Evolutionary conservation across 37 sponge, comb jelly and placozoan genomes (phyloP).

Genomic region (Dysidea cf. avara): DNA sequence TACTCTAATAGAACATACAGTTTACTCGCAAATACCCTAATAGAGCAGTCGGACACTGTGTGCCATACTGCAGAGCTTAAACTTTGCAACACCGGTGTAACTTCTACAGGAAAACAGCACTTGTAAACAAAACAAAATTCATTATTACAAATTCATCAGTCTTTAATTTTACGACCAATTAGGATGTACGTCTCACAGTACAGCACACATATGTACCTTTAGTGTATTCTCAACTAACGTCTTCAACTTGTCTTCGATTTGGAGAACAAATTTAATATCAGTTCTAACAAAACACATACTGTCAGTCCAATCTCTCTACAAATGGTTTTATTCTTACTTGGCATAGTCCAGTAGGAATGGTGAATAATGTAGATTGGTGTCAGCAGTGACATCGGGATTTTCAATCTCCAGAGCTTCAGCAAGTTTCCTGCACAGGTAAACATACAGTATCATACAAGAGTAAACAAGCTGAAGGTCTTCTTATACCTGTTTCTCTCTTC

Average conservation of each 20-base stretch:
- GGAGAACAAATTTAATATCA: background rate
- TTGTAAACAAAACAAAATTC: no score
- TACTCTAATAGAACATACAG: no score
- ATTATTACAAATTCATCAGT: no score
- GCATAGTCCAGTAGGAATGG: constrained; percentile 32
- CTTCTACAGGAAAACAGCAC: no score
- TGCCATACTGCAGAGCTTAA: no score
- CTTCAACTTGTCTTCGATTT: constrained; percentile 25
- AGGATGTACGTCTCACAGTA: no score
- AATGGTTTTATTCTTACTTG: constrained; percentile 11
- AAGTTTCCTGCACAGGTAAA: constrained; percentile 7
- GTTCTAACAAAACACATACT: background rate
- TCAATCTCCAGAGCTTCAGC: constrained; percentile 41
- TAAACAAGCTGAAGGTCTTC: no score
- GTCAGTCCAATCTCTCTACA: background rate
- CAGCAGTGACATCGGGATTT: constrained; percentile 8
- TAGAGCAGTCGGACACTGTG: no score
- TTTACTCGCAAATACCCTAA: no score
- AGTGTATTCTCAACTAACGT: constrained; percentile 11
- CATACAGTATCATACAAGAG: background rate
- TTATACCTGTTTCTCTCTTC: constrained; percentile 76
- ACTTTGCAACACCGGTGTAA: no score
- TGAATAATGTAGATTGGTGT: constrained; percentile 10
- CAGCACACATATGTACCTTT: constrained; percentile 15
- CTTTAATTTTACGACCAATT: no score